A percentile compares a stretch with the other conserved stretches of the same genome.
phyloP scores from a whole-genome alignment of 1,140 invertebrate genomes.

The Plodia interpunctella region DNA sequence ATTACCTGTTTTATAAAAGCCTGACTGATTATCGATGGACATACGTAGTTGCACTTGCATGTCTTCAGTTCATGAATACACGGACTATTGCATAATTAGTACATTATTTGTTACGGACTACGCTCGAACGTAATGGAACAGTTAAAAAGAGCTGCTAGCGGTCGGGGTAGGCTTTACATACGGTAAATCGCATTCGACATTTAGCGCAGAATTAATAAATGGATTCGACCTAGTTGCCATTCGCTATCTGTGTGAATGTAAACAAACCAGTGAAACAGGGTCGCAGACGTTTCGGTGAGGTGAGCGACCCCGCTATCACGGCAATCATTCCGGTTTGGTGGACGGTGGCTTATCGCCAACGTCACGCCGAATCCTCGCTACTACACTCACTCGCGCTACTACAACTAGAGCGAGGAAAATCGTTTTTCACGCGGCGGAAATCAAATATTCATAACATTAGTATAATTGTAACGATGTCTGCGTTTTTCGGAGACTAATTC shows the following conservation, averaged over 20 bases:
- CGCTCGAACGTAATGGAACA: no score
- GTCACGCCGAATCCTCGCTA: conserved; percentile 11
- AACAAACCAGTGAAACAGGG: conserved; percentile 47
- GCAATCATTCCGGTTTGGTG: conserved; percentile 50
- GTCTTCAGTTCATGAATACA: no score
- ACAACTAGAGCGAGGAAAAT: conserved; percentile 43
- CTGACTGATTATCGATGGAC: no score
- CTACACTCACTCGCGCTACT: neutral
- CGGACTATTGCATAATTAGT: no score
- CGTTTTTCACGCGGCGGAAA: conserved; percentile 23
- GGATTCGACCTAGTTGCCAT: conserved; percentile 41
- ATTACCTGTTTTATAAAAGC: no score
- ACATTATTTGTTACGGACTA: no score
- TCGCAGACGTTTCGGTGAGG: conserved; percentile 58
- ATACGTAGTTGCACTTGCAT: no score
- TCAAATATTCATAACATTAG: neutral
- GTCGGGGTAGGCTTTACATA: no score
- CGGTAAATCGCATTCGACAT: no score
- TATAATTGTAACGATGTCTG: neutral
- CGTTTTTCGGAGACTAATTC: no score
- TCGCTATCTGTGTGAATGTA: conserved; percentile 17
- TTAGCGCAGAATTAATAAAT: no score
- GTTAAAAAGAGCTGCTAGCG: no score
- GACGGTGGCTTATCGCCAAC: conserved; percentile 32
- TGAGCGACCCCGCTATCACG: conserved; percentile 55